These are phyloP conservation scores for Chelonia mydas DNA, from an alignment of 2,797 vertebrate species.

Conservation along the genomic window DNA sequence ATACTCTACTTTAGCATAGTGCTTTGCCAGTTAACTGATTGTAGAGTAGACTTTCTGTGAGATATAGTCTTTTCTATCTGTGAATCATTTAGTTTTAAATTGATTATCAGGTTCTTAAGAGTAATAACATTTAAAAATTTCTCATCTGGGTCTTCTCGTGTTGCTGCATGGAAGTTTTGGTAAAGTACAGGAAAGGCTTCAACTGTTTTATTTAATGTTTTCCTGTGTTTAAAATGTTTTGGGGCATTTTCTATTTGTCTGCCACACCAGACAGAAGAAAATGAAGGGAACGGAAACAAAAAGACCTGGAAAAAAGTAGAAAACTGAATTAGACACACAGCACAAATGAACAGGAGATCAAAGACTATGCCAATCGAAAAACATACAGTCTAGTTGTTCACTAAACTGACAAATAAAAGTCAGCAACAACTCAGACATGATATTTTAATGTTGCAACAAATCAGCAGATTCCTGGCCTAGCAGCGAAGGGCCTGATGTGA, in stretches of 20 bases:
- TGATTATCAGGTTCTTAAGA: not conserved
- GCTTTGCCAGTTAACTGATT: not conserved
- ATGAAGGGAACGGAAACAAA: not conserved
- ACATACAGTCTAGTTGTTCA: not conserved
- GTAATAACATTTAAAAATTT: not conserved
- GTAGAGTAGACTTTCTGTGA: not conserved
- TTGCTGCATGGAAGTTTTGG: not conserved
- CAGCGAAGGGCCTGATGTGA: not conserved
- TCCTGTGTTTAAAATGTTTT: not conserved
- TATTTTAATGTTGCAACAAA: not conserved
- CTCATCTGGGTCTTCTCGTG: not conserved
- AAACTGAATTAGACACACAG: not conserved
- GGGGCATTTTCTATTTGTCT: not conserved
- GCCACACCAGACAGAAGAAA: not conserved
- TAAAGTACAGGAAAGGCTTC: not conserved
- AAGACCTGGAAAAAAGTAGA: not conserved
- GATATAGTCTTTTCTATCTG: not conserved
- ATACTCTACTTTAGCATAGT: not conserved
- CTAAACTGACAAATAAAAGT: not conserved
- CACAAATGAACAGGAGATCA: not conserved
- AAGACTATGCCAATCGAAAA: not conserved
- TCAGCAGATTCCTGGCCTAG: not conserved
- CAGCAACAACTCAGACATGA: not conserved
- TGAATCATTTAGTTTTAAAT: not conserved
- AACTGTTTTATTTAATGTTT: not conserved